Percentiles rank a stretch among this genome's conserved stretches.
phyloP scores from a whole-genome alignment of 2,797 vertebrate species.

The Mastacembelus armatus region DNA sequence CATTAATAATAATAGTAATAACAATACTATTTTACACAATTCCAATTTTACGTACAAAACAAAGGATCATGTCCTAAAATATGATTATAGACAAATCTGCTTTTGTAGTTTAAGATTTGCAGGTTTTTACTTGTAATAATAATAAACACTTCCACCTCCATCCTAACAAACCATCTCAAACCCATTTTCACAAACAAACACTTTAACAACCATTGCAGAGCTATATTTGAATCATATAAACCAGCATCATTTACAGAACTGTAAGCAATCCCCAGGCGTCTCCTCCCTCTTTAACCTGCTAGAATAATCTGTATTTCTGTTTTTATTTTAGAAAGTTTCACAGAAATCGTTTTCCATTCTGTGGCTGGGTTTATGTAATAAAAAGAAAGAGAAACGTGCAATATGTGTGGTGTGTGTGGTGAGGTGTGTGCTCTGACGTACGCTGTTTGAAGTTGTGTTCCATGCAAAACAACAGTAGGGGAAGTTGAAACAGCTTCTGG shows the following conservation, averaged over 20 bases:
- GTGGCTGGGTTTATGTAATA: not conserved
- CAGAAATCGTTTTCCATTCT: not conserved
- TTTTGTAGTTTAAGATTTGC: no score
- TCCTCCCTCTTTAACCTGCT: not conserved
- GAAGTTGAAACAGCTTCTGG: slow-evolving; percentile 77
- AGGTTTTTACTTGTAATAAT: no score
- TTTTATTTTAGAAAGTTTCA: slow-evolving; percentile 20
- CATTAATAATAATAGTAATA: no score
- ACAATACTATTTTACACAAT: no score
- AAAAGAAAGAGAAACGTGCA: slow-evolving; percentile 16
- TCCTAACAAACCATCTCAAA: no score
- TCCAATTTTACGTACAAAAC: no score
- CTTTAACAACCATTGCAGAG: not conserved
- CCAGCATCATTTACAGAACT: slow-evolving; percentile 5
- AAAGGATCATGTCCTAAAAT: no score
- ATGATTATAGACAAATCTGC: no score
- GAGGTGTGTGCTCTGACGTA: slow-evolving; percentile 39
- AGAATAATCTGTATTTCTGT: slow-evolving; percentile 17
- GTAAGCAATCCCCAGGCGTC: not conserved
- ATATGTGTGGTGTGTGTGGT: slow-evolving; percentile 17
- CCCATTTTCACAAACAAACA: not conserved
- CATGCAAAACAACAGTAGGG: slow-evolving; percentile 72
- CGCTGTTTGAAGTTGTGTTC: slow-evolving; percentile 66
- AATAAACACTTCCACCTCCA: no score
- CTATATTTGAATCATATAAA: not conserved